Evolutionary conservation across 2,797 vertebrate genomes (phyloP).

Genomic region (Darevskia nairensis): DNA sequence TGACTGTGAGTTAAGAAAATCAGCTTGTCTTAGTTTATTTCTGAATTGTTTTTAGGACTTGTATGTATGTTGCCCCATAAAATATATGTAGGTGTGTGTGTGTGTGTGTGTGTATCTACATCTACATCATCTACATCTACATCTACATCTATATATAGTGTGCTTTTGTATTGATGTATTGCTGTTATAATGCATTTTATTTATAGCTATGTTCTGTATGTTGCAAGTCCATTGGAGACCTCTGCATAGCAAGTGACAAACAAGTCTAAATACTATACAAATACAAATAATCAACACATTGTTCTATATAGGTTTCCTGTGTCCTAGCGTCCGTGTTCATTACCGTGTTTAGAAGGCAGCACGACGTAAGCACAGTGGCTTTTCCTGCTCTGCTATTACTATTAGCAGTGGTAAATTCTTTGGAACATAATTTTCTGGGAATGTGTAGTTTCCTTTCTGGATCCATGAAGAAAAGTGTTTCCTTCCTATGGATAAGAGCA

Average conservation of each 20-base stretch:
- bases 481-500: background rate
- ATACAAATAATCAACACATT: background rate
- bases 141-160: too few relatives aligned
- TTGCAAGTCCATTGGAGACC: too few relatives aligned
- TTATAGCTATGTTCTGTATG: too few relatives aligned
- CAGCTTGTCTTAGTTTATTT: background rate
- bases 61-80: background rate
- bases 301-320: background rate
- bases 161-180: too few relatives aligned
- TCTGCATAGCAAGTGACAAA: too few relatives aligned
- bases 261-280: background rate
- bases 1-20: background rate
- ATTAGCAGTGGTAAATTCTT: background rate
- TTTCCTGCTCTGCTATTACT: background rate
- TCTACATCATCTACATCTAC: too few relatives aligned
- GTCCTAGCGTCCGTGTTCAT: background rate
- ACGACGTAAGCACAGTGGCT: background rate
- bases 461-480: background rate
- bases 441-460: background rate
- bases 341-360: background rate
- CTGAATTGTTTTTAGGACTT: background rate
- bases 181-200: too few relatives aligned
- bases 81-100: too few relatives aligned
- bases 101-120: too few relatives aligned
- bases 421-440: background rate